Evolutionary conservation across 2,888 invertebrate genomes (phyloP), one percentile per base, ranked within the genome.

Genomic region (Latrodectus hesperus): DNA sequence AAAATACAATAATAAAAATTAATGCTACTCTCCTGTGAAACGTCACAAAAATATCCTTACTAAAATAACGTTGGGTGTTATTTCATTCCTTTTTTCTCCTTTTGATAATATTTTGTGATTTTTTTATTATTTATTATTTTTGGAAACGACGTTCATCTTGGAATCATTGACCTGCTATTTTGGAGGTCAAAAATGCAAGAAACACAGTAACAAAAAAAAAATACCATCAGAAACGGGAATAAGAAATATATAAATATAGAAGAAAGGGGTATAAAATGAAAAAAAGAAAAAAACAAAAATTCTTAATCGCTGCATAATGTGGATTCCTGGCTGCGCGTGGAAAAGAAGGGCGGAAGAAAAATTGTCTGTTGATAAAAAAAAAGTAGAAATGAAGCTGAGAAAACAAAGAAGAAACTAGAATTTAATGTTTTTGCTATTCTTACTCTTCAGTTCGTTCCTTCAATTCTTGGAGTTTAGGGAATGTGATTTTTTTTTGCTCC

Each of bases 301-400:
- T 86, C 80, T 86, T 81, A 86, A 86, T 80, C 85, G 85, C 75
- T 85, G 79, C 79, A 85, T 85, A 85, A 85, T 85, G 80, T 70
- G 80, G 70, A 68, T 75, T 65, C 64, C 60, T 74, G 52, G 79
- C 75, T 80, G 75, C 74, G 65, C 74, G 75, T 22, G 49, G 0
- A 52, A 70, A 75, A 70, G 68, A 74, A 17, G 71, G 51, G 71
- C 22, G 55, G 74, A 72, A 84, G 70, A 85, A 79, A 76, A 85
- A 79, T 74, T 26, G 14, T 64, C 53, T 70, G 64, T 64, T 71
- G 70, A 71, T 71, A 51, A 80, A 70, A 84, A 74, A 85, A 75
- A 60, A 1, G 22, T 22, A 17, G n/a, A 22, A 74, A 75, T 22
- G 38, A 68, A 74, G 51, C n/a, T 16, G 71, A 71, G 49, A 73